A percentile compares a stretch with the other conserved stretches of the same genome.
phyloP scores from a whole-genome alignment of 2,888 invertebrate species.

The Acronicta aceris region DNA sequence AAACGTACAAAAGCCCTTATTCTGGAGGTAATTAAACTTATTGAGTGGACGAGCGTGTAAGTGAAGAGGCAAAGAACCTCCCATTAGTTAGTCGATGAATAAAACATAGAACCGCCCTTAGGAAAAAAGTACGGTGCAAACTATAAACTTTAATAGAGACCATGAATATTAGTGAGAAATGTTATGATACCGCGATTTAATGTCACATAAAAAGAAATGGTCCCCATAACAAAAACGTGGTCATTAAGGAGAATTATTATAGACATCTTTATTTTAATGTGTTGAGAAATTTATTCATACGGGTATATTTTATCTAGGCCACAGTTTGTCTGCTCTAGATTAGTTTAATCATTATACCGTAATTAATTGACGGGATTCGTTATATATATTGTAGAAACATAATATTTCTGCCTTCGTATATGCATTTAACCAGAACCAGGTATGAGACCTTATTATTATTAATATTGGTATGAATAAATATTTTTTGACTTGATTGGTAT shows the following conservation, averaged over 20 bases:
- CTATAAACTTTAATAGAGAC: conserved; percentile 29
- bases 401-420: neutral
- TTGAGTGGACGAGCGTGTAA: conserved; percentile 65
- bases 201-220: conserved; percentile 41
- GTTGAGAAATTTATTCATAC: conserved; percentile 31
- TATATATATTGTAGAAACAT: neutral
- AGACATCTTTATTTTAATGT: conserved; percentile 44
- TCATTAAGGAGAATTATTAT: conserved; percentile 42
- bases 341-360: neutral
- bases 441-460: no score
- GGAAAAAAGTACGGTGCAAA: conserved; percentile 53
- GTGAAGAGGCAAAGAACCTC: conserved; percentile 67
- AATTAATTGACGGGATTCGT: neutral
- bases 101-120: conserved; percentile 72
- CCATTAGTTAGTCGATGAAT: conserved; percentile 69
- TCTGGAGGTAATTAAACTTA: conserved; percentile 75
- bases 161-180: conserved; percentile 34
- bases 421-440: no score
- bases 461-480: no score
- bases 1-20: conserved; percentile 59
- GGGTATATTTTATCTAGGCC: conserved; percentile 21
- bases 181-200: conserved; percentile 31
- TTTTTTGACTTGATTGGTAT: no score
- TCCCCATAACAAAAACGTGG: conserved; percentile 28
- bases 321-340: neutral